A percentile compares a stretch with the other conserved stretches of the same genome.
These are phyloP conservation scores for Cercopithecus mona DNA, from an alignment of 2,113 vertebrate species.

Conservation along the genomic window DNA sequence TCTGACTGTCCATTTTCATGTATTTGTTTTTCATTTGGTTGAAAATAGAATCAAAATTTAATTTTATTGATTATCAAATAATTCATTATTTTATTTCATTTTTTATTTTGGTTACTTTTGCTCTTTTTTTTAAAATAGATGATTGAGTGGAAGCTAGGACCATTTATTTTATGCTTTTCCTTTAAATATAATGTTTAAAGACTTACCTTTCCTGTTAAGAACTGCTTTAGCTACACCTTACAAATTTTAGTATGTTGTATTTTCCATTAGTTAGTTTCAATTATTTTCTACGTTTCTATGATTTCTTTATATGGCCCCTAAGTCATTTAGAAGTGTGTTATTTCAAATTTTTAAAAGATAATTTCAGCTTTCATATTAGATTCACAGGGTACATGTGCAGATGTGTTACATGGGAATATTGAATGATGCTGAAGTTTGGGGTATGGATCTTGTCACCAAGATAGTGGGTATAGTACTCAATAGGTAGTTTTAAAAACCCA, in stretches of 20 bases:
- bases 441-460: no score
- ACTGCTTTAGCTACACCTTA: not conserved
- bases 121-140: not conserved
- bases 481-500: no score
- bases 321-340: not conserved
- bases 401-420: no score
- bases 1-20: not conserved
- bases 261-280: not conserved
- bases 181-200: not conserved
- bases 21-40: constrained; percentile 14
- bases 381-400: no score
- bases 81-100: constrained; percentile 9
- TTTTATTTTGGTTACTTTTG: not conserved
- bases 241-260: not conserved
- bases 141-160: not conserved
- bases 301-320: not conserved
- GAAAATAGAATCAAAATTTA: not conserved
- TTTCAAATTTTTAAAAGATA: not conserved
- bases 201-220: not conserved
- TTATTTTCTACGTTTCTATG: not conserved
- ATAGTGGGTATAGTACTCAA: no score
- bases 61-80: not conserved
- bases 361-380: no score
- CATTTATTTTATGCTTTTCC: not conserved
- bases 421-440: no score